Conservation (phyloP, 2,888 invertebrate genomes). For the Celastrina argiolus region DNA sequence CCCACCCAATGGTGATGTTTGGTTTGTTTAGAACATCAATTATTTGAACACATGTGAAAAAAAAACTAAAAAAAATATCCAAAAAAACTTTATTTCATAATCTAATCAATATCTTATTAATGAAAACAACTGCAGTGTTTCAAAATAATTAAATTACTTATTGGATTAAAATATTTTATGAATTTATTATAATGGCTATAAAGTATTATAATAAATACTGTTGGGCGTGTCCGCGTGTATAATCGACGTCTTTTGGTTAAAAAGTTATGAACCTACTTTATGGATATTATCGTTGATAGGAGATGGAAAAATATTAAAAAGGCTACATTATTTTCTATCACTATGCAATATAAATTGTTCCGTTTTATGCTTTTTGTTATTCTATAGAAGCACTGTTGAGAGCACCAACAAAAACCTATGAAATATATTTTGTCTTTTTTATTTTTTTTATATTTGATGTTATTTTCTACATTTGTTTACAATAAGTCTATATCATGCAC, state of each 20-base stretch:
- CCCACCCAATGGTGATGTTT: neutral
- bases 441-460: neutral
- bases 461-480: slow-evolving; percentile 53
- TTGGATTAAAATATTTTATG: neutral
- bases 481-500: slow-evolving; percentile 46
- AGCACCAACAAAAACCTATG: slow-evolving; percentile 19
- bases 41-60: no score
- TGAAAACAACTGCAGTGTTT: neutral
- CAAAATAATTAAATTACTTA: neutral
- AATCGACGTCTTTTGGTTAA: neutral
- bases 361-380: neutral
- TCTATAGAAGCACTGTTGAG: slow-evolving; percentile 16
- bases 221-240: neutral
- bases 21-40: neutral
- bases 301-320: neutral
- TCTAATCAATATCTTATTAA: neutral
- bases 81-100: neutral
- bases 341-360: slow-evolving; percentile 22
- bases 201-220: neutral
- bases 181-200: neutral
- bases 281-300: neutral
- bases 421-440: slow-evolving; percentile 3
- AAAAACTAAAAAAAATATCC: neutral
- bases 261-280: neutral
- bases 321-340: neutral